Percentiles rank a stretch among this genome's conserved stretches.
These are phyloP conservation scores for Ornithoptera alexandrae DNA, from an alignment of 2,888 invertebrate genomes.

Conservation along the genomic window DNA sequence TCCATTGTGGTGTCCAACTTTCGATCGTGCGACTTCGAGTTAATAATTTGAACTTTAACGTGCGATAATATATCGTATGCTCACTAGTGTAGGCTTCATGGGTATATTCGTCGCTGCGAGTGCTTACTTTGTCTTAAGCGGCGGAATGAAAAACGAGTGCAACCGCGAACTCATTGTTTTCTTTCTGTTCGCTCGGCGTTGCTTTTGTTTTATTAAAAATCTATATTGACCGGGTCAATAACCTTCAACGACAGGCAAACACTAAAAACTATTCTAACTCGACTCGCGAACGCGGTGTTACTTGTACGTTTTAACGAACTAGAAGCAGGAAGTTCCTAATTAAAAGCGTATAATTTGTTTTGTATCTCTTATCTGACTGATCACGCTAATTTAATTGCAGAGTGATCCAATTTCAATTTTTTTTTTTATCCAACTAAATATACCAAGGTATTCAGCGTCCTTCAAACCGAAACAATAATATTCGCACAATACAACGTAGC, in stretches of 20 bases:
- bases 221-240: slow-evolving; percentile 15
- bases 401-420: too few species aligned
- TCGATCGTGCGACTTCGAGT: slow-evolving; percentile 34
- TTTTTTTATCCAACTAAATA: too few species aligned
- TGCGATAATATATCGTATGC: slow-evolving; percentile 30
- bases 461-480: too few species aligned
- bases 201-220: slow-evolving; percentile 24
- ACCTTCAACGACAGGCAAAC: slow-evolving; percentile 2
- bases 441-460: too few species aligned
- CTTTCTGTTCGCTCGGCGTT: slow-evolving; percentile 14
- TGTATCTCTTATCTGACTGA: too few species aligned
- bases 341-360: too few species aligned
- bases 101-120: not conserved
- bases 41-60: slow-evolving; percentile 16
- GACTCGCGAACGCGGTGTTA: too few species aligned
- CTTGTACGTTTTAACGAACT: too few species aligned
- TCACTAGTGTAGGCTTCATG: slow-evolving; percentile 29
- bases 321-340: too few species aligned
- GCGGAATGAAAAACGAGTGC: slow-evolving; percentile 26
- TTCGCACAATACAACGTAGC: too few species aligned
- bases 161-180: slow-evolving; percentile 18
- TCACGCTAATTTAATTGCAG: too few species aligned
- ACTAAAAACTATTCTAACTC: not conserved
- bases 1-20: slow-evolving; percentile 42
- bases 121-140: slow-evolving; percentile 11